Evolutionary conservation across 2,113 vertebrate genomes (phyloP).

Genomic region (Epinephelus lanceolatus): DNA sequence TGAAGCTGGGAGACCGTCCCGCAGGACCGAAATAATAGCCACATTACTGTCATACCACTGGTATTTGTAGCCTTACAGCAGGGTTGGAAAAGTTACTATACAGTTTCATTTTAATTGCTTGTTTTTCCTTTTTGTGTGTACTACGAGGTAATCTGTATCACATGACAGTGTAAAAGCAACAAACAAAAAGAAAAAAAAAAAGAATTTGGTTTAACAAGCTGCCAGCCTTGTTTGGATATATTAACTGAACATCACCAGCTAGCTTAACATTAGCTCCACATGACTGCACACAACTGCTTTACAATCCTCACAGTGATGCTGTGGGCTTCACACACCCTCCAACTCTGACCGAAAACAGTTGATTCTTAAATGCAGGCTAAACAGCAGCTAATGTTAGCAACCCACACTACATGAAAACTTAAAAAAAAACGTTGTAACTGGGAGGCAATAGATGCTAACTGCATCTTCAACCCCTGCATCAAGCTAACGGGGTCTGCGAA

Average conservation of each 20-base stretch:
- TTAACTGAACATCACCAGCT: too few species aligned
- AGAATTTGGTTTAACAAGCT: not conserved
- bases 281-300: not conserved
- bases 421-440: too few species aligned
- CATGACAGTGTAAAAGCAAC: not conserved
- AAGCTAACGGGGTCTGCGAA: too few species aligned
- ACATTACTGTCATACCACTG: slow-evolving; percentile 49
- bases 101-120: slow-evolving; percentile 13
- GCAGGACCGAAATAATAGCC: slow-evolving; percentile 25
- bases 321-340: too few species aligned
- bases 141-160: not conserved
- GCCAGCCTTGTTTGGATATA: not conserved
- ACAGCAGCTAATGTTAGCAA: too few species aligned
- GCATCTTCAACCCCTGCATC: too few species aligned
- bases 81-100: slow-evolving; percentile 3
- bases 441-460: too few species aligned
- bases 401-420: too few species aligned
- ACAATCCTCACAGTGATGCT: too few species aligned
- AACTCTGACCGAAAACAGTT: too few species aligned
- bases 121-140: not conserved
- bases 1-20: slow-evolving; percentile 14
- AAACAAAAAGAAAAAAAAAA: not conserved
- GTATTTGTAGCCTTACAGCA: slow-evolving; percentile 29
- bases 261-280: not conserved
- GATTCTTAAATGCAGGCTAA: too few species aligned